Conservation (phyloP, 1,140 invertebrate species). For the Gonioctena quinquepunctata region DNA sequence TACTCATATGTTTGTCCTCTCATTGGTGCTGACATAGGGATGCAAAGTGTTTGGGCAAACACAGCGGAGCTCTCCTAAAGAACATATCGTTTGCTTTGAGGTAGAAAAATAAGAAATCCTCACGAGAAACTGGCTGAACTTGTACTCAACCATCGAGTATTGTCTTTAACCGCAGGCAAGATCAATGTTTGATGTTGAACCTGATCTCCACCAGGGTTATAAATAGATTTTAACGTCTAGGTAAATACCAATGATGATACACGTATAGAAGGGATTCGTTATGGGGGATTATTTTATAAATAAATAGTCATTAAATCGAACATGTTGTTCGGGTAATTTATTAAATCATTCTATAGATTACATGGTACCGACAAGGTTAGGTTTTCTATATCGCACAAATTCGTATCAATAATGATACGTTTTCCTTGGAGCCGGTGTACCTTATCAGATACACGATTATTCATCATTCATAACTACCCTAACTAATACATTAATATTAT, state of each 20-base stretch:
- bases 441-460: too few species aligned
- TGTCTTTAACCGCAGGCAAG: neutral
- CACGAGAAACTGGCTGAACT: slow-evolving; percentile 5
- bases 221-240: neutral
- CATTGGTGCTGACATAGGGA: slow-evolving; percentile 11
- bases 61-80: slow-evolving; percentile 3
- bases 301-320: neutral
- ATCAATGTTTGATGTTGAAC: neutral
- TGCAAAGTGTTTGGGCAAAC: slow-evolving; percentile 16
- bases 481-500: too few species aligned
- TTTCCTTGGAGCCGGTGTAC: too few species aligned
- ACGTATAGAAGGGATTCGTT: neutral
- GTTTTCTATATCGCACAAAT: neutral
- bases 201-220: neutral
- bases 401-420: neutral
- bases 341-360: neutral
- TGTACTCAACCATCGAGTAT: slow-evolving; percentile 7
- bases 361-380: neutral
- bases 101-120: slow-evolving; percentile 8
- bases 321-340: neutral
- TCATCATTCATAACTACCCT: too few species aligned
- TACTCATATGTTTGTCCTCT: slow-evolving; percentile 10
- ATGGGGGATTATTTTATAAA: neutral
- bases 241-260: neutral
- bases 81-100: slow-evolving; percentile 10